Conservation (phyloP, 2,113 vertebrate genomes). For the Aviceda subcristata region DNA sequence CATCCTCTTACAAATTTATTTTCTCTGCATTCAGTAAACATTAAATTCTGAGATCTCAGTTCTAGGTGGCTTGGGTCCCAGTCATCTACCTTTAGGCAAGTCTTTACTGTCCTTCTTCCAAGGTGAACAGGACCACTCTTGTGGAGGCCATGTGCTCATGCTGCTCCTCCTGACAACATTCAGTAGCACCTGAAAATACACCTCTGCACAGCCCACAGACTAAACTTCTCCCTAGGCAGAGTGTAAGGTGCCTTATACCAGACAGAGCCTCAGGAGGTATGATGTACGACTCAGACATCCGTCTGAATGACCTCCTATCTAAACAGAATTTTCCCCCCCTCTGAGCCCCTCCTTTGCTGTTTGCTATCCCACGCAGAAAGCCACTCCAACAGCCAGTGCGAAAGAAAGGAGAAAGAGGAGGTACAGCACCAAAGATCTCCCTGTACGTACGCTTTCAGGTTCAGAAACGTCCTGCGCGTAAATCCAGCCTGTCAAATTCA, state of each 20-base stretch:
- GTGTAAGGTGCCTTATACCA: not conserved
- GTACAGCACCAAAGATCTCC: not conserved
- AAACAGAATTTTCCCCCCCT: not conserved
- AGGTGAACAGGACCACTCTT: not conserved
- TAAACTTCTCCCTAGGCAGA: not conserved
- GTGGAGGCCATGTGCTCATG: not conserved
- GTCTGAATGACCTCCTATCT: not conserved
- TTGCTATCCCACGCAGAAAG: not conserved
- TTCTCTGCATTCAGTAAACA: not conserved
- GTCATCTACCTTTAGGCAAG: not conserved
- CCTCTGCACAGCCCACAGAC: not conserved
- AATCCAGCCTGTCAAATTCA: not conserved
- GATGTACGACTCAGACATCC: not conserved
- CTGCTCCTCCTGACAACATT: not conserved
- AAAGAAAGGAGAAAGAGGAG: not conserved
- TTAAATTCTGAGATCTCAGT: not conserved
- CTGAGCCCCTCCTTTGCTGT: not conserved
- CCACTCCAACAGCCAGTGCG: not conserved
- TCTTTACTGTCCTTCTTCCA: not conserved
- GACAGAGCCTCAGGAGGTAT: not conserved
- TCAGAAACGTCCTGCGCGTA: not conserved
- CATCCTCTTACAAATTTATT: not conserved
- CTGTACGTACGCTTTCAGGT: fast-evolving
- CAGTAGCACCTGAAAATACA: not conserved
- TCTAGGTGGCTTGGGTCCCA: not conserved